Evolutionary conservation across 1,140 invertebrate species (phyloP), one percentile per base, ranked within the genome.

Genomic region (Phymastichus coffea): DNA sequence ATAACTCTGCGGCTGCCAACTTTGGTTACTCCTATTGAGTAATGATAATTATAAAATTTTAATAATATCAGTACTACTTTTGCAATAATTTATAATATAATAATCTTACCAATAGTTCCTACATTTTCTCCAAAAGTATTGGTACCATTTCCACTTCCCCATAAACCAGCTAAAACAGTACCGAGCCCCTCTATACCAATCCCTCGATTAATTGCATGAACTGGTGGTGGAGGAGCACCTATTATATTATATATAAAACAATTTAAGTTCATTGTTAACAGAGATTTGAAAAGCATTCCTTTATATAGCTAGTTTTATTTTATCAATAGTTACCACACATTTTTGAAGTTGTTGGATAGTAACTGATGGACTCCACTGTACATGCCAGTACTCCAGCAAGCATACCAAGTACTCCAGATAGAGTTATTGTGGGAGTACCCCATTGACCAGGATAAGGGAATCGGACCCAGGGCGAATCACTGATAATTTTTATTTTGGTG

Each of bases 101-200:
- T 35, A 22, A 47, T 6, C 41, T 37, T 70, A 44, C 92, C 92
- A 59, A 96, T 94, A 10, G 91, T 92, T 4, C 92, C 93, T 40
- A 96, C 91, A 74, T 96, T 96, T 77, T 93, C 91, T 15, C 88
- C 88, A 67, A 92, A 94, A 0, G 91, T 94, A 58, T 93, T 94
- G 2, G 92, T 93, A 2, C 91, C 93, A 68, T 93, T 93, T 4
- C 88, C 90, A 70, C 83, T 89, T 3, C 92, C 92, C 84, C 89
- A 90, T 1, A 92, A 77, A 0, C 92, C 93, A 0, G 92, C 90
- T 8, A 95, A 70, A 3, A 93, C 76, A 0, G 90, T 93, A 9
- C 92, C 92, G 9, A 95, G 63, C 0, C 93, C 93, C 78, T 95
- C 92, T 0, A 90, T 86, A 4, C 86, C 88, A 28, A 95, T 91